A percentile compares a stretch with the other conserved stretches of the same genome.
Evolutionary conservation across 2,113 vertebrate genomes (phyloP).

Genomic region (Papio anubis): DNA sequence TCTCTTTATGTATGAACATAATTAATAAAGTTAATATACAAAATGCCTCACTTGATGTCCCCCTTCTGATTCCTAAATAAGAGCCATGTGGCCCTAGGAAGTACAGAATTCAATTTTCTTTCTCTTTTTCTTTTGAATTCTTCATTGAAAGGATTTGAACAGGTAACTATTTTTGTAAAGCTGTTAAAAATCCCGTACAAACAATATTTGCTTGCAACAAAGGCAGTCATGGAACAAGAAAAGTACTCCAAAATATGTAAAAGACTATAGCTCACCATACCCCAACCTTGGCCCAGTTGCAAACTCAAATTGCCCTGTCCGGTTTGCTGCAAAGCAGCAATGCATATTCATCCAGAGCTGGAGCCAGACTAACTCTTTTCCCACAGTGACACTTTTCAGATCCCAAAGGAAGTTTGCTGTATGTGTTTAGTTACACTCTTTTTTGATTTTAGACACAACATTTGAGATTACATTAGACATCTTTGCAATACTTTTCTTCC

Average conservation of each 20-base stretch:
- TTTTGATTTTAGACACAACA: neutral
- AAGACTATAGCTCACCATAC: neutral
- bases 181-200: neutral
- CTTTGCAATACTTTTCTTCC: neutral
- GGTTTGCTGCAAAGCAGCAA: accelerated
- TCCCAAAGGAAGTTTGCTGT: neutral
- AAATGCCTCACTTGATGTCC: neutral
- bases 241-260: neutral
- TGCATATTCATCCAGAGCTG: neutral
- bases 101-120: neutral
- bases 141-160: neutral
- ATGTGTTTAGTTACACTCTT: neutral
- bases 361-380: neutral
- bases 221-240: neutral
- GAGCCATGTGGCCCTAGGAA: neutral
- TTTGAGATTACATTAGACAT: neutral
- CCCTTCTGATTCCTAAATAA: neutral
- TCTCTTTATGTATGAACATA: neutral
- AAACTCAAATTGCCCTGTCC: neutral
- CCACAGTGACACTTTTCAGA: neutral
- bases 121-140: neutral
- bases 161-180: neutral
- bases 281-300: accelerated
- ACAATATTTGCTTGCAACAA: neutral
- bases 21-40: neutral